phyloP scores from a whole-genome alignment of 2,888 invertebrate genomes.

The Anaspis maculata region DNA sequence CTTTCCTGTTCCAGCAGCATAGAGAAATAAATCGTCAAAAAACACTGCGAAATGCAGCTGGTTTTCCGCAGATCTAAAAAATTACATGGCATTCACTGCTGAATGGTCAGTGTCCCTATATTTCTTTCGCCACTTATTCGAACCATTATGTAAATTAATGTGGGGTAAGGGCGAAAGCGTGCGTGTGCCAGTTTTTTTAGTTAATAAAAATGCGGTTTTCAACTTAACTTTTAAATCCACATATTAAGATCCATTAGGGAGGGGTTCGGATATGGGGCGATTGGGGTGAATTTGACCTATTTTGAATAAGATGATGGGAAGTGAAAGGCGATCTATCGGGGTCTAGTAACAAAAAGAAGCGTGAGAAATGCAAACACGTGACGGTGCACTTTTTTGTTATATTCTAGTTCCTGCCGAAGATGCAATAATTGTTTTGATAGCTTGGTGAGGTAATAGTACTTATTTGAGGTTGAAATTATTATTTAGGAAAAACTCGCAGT shows the following conservation, averaged over 20 bases:
- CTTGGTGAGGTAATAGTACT: too few relatives aligned
- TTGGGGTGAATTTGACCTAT: slow-evolving; percentile 11
- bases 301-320: slow-evolving; percentile 10
- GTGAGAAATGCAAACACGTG: slow-evolving; percentile 17
- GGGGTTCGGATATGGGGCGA: too few relatives aligned
- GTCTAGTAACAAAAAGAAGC: slow-evolving; percentile 4
- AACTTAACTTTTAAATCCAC: slow-evolving; percentile 16
- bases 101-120: slow-evolving; percentile 13
- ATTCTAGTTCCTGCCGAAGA: too few relatives aligned
- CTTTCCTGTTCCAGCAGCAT: slow-evolving; percentile 8
- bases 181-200: slow-evolving; percentile 20
- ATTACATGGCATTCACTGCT: too few relatives aligned
- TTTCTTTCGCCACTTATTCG: slow-evolving; percentile 20
- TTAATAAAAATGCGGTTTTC: slow-evolving; percentile 16
- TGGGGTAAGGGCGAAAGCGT: slow-evolving; percentile 24
- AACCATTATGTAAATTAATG: slow-evolving; percentile 29
- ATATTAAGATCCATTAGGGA: slow-evolving; percentile 11
- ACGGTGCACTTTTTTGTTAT: not conserved
- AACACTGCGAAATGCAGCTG: slow-evolving; percentile 19
- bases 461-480: too few relatives aligned
- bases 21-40: slow-evolving; percentile 9
- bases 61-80: too few relatives aligned
- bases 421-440: too few relatives aligned
- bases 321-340: slow-evolving; percentile 3
- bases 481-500: too few relatives aligned